Evolutionary conservation across 2,113 vertebrate genomes (phyloP), one percentile per base, ranked within the genome.

Genomic region (Aptenodytes patagonicus): DNA sequence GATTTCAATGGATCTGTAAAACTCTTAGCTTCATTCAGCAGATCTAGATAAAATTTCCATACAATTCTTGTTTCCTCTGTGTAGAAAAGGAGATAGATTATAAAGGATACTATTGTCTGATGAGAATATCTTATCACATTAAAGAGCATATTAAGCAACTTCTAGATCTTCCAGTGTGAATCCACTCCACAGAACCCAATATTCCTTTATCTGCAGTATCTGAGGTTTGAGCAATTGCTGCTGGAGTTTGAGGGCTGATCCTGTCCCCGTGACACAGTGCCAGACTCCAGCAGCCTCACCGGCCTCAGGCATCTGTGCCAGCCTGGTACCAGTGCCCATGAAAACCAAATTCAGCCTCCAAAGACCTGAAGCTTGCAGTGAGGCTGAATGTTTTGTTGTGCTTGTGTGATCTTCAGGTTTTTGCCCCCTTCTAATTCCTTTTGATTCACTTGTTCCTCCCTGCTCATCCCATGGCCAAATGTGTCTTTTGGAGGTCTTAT

Each of bases 381-480:
- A 68, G 10, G 8, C 18, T 2, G 0, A 16, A 2, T 1, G 7
- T 17, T 6, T 36, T 26, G 6, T 9, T 49, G 19, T 3, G 0
- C 8, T 40, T 29, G 32, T 24, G 15, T 17, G 8, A 13, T 7
- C 31, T 29, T 11, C 40, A 9, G 6, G 3, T 2, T 2, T 79
- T 8, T 70, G 17, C 7, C 32, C 16, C 42, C 8, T 61, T 29
- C 47, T 26, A 5, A 14, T 5, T 5, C 29, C 20, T 28, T 32
- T 31, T 47, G 36, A 9, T 8, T 25, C 31, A 2, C 58, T 12
- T 28, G 7, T 8, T 49, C 21, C 44, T 54, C 88, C 15, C 72
- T 47, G 62, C 49, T n/a, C 24, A 4, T 2, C 17, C 76, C 0
- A 0, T 40, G 13, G 19, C 25, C 77, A 20, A 12, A 4, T 2